A percentile compares a stretch with the other conserved stretches of the same genome.
These are phyloP conservation scores for Cavia aperea DNA, from an alignment of 2,113 vertebrate genomes.

Conservation along the genomic window DNA sequence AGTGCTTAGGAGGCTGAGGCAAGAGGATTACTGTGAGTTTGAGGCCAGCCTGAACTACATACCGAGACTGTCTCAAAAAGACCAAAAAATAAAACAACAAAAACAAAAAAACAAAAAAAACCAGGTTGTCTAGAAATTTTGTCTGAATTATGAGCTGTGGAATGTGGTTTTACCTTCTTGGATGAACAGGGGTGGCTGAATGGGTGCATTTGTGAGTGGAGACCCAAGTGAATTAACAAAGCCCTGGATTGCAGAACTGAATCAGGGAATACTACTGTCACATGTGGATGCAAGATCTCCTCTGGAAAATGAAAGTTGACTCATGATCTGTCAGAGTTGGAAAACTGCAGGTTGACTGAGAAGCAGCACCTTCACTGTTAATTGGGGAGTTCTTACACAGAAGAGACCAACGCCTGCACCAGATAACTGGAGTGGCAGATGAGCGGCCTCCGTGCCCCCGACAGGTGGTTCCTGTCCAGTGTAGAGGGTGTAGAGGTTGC, in stretches of 20 bases:
- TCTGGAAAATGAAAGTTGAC: background rate
- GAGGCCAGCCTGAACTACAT: background rate
- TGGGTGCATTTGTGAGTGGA: background rate
- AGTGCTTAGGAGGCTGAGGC: background rate
- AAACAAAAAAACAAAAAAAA: background rate
- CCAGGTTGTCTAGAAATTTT: background rate
- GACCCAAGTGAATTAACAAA: background rate
- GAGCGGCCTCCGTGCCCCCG: background rate
- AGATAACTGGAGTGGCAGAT: rapidly evolving
- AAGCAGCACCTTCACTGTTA: background rate
- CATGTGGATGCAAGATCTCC: background rate
- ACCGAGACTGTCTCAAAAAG: background rate
- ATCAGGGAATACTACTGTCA: rapidly evolving
- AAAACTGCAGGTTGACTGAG: background rate
- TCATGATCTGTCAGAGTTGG: background rate
- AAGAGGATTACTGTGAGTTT: background rate
- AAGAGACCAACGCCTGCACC: too few species aligned
- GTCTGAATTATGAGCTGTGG: background rate
- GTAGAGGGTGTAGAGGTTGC: background rate
- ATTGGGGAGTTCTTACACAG: background rate
- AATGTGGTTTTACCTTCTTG: background rate
- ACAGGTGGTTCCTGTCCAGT: background rate
- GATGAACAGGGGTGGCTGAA: background rate
- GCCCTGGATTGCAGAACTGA: background rate
- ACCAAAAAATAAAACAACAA: background rate